Evolutionary conservation across 2,113 vertebrate species (phyloP), one percentile per base, ranked within the genome.

Genomic region (Glaucomys volans): DNA sequence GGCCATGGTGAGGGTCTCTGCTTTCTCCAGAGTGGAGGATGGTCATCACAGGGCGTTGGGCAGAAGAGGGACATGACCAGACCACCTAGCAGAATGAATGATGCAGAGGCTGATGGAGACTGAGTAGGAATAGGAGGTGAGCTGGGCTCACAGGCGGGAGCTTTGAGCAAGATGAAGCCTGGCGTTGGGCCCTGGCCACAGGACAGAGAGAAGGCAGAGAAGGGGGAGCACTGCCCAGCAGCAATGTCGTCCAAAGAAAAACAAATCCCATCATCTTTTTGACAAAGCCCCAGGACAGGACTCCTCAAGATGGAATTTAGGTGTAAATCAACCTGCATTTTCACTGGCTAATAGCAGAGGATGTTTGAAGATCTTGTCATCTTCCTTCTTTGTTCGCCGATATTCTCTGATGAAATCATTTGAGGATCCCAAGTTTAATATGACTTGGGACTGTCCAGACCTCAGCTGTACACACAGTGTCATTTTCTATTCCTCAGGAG

Each of bases 331-430:
- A 71, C 42, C 40, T 72, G 42, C 89, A 18, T 44, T 89, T 81
- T 81, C 88, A 13, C 80, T 7, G 40, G 44, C 26, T 24, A 7
- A 62, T 67, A 26, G 37, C 17, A 0, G 67, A 76, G 57, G 71
- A 6, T 72, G 47, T 75, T 83, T 37, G 71, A 69, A 71, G 87
- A 87, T 75, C 57, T 71, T 76, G 83, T 91, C 90, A 44, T 52
- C n/a, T n/a, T 64, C 26, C 8, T 9, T 57, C 83, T 87, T 90
- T 92, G 75, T 50, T 81, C 44, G 32, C 79, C 69, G 54, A 57
- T 64, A 75, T 83, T 79, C 89, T 91, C 83, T 89, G 90, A 89
- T 95, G 87, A 83, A 94, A 95, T 37, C 0, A 0, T 50, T 94
- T 74, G 75, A 83, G 94, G 96, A 62, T n/a, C 44, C 50, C 57